Evolutionary conservation across 2,113 vertebrate species (phyloP), one percentile per base, ranked within the genome.

Genomic region (Ceyx cyanopectus): DNA sequence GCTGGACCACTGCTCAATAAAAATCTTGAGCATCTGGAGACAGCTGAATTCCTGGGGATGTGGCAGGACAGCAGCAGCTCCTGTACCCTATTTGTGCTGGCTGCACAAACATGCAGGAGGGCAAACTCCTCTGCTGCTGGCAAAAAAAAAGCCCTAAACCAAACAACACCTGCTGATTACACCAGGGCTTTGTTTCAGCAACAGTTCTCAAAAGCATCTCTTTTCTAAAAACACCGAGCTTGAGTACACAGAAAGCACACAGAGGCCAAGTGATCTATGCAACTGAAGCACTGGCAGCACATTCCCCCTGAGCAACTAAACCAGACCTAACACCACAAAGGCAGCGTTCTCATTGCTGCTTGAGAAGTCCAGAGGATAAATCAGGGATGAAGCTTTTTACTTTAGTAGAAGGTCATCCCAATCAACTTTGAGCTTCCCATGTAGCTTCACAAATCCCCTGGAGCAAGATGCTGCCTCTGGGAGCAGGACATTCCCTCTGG

Each of bases 161-260:
- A 40, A 81, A 21, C 37, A 86, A 37, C 85, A 92, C 85, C 95
- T 81, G 85, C 53, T 29, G 22, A 9, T 61, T 40, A 29, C 0
- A 1, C 53, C 58, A n/a, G 41, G 17, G 54, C 51, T 81, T 84
- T 93, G 87, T 93, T 94, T 95, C 90, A 75, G 53, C 80, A 89
- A 85, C 91, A 91, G 65, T 15, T 69, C 61, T 67, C 50, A 48
- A 87, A 92, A 76, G 41, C 37, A 26, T 15, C 34, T 40, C 58
- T 86, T 68, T 81, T 45, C 48, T 54, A 10, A 65, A 95, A 87
- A 80, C 91, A 74, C 79, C 7, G 4, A 60, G 6, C 27, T 24
- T 66, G 51, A 76, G 53, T 57, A 89, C 40, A 70, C 17, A 22
- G 81, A 53, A 92, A 92, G 82, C 79, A 32, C 5, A 15, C 0